Conservation (phyloP, 1,140 invertebrate genomes). For the Vollenhovia emeryi region DNA sequence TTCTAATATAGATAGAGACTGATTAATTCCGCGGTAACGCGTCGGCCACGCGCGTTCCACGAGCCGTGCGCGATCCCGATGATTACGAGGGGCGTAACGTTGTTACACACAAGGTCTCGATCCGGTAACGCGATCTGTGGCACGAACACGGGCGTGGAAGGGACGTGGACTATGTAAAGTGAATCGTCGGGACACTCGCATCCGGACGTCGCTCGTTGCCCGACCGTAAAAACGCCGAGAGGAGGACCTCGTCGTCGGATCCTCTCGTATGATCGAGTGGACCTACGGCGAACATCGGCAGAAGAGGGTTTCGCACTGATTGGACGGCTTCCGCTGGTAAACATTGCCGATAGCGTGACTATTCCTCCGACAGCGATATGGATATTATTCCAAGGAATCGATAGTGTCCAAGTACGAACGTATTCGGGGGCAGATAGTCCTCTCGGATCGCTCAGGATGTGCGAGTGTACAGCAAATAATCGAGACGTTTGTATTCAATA, state of each 20-base stretch:
- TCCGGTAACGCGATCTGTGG: background rate
- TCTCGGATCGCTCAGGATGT: background rate
- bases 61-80: constrained; percentile 71
- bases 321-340: constrained; percentile 62
- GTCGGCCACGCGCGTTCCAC: constrained; percentile 72
- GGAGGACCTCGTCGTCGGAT: background rate
- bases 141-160: background rate
- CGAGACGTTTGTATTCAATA: background rate
- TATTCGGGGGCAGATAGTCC: background rate
- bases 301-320: constrained; percentile 48
- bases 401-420: constrained; percentile 17
- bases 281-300: constrained; percentile 31
- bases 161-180: constrained; percentile 64
- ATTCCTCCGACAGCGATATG: constrained; percentile 41
- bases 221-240: constrained; percentile 39
- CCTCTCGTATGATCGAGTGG: constrained; percentile 47
- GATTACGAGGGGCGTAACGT: constrained; percentile 63
- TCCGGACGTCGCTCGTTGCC: constrained; percentile 15
- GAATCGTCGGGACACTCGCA: constrained; percentile 55
- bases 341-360: constrained; percentile 54
- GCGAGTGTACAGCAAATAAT: background rate
- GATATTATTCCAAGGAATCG: constrained; percentile 45
- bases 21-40: constrained; percentile 79
- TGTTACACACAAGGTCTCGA: constrained; percentile 39
- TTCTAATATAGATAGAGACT: constrained; percentile 81